phyloP scores from a whole-genome alignment of 2,888 invertebrate species.

The Cheilosia vernalis region DNA sequence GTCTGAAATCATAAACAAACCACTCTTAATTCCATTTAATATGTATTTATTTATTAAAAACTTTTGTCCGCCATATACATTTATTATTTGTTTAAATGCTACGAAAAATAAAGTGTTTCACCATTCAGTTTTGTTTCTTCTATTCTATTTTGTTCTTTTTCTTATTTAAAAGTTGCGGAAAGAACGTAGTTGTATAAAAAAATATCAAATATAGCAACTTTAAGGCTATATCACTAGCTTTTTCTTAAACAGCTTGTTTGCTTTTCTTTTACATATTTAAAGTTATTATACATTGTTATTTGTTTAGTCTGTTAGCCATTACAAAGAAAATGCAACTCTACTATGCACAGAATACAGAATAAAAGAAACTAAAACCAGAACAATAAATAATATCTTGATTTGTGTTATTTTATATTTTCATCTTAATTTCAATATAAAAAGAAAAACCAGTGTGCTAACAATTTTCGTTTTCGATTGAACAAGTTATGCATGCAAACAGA shows the following conservation, averaged over 20 bases:
- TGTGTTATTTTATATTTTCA: conserved; percentile 34
- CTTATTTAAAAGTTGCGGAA: conserved; percentile 31
- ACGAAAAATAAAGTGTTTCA: conserved; percentile 42
- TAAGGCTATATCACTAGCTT: conserved; percentile 54
- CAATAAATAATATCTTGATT: conserved; percentile 7
- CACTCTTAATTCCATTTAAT: conserved; percentile 15
- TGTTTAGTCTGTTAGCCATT: conserved; percentile 2
- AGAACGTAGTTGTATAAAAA: conserved; percentile 43
- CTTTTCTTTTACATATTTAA: not conserved
- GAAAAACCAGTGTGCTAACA: conserved; percentile 22
- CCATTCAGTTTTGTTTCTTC: conserved; percentile 16
- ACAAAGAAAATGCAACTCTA: conserved; percentile 19
- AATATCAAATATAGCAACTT: conserved; percentile 58
- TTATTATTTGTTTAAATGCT: conserved; percentile 61
- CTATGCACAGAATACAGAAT: conserved; percentile 18
- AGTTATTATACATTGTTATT: not conserved
- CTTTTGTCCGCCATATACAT: conserved; percentile 59
- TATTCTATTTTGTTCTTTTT: conserved; percentile 10
- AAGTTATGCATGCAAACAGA: conserved; percentile 54
- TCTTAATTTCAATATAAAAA: conserved; percentile 44
- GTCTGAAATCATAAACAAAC: not conserved
- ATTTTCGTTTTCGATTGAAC: conserved; percentile 15
- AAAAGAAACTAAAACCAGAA: conserved; percentile 8
- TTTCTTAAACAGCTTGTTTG: conserved; percentile 8
- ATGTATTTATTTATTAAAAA: conserved; percentile 61